A percentile compares a stretch with the other conserved stretches of the same genome.
Evolutionary conservation across 2,888 invertebrate genomes (phyloP).

Genomic region (Danaus chrysippus): DNA sequence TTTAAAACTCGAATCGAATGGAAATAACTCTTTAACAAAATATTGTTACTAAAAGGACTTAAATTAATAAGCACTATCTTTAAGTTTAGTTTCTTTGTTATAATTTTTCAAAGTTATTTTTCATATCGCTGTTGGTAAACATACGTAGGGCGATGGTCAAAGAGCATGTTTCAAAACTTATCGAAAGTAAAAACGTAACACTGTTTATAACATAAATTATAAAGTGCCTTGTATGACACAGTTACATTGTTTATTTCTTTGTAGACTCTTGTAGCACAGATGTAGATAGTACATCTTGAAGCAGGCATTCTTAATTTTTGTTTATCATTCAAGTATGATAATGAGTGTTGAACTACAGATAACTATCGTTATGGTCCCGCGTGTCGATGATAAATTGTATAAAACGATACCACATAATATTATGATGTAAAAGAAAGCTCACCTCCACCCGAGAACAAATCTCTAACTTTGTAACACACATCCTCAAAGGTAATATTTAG

Average conservation of each 20-base stretch:
- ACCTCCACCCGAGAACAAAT: constrained; percentile 79
- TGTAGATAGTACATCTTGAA: background rate
- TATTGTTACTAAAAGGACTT: too few relatives aligned
- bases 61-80: too few relatives aligned
- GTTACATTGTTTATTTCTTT: background rate
- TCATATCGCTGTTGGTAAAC: too few relatives aligned
- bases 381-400: constrained; percentile 31
- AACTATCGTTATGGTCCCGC: constrained; percentile 33
- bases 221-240: background rate
- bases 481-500: constrained; percentile 84
- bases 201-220: background rate
- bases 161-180: too few relatives aligned
- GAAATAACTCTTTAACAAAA: too few relatives aligned
- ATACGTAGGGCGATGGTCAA: too few relatives aligned
- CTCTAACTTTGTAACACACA: constrained; percentile 81
- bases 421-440: constrained; percentile 27
- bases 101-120: too few relatives aligned
- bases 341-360: constrained; percentile 38
- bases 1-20: too few relatives aligned
- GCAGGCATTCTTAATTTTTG: constrained; percentile 11
- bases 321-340: constrained; percentile 39
- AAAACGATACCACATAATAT: constrained; percentile 24
- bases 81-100: too few relatives aligned
- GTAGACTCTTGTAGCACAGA: background rate
- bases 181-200: too few relatives aligned